phyloP scores from a whole-genome alignment of 2,113 vertebrate species.

The Boleophthalmus pectinirostris region DNA sequence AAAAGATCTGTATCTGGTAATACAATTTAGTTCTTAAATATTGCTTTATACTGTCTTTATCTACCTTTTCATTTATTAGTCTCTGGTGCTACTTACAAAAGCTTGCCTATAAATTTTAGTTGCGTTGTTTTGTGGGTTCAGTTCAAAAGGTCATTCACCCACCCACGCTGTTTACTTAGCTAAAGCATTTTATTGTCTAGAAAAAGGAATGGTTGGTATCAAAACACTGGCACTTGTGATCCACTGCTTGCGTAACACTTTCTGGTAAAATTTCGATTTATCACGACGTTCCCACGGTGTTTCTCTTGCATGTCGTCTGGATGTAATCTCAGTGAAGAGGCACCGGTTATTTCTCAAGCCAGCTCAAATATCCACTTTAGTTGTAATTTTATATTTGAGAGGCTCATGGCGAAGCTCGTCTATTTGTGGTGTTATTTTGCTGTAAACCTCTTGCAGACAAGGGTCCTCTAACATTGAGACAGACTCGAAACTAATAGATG shows the following conservation, averaged over 20 bases:
- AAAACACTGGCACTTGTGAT: background rate
- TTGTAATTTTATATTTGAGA: constrained; percentile 43
- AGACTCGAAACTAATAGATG: constrained; percentile 18
- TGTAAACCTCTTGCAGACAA: constrained; percentile 53
- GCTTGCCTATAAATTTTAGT: background rate
- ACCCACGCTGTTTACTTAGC: background rate
- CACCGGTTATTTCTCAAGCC: constrained; percentile 34
- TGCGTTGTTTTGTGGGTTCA: background rate
- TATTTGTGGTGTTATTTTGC: constrained; percentile 55
- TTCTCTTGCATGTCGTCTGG: constrained; percentile 40
- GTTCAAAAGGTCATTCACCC: constrained; percentile 31
- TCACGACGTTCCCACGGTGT: constrained; percentile 52
- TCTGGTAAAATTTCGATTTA: background rate
- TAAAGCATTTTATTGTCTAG: background rate
- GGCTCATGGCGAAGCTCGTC: constrained; percentile 22
- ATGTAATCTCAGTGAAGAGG: constrained; percentile 36
- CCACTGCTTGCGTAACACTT: background rate
- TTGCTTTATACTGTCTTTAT: background rate
- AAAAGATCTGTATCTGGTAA: background rate
- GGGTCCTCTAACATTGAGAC: constrained; percentile 13
- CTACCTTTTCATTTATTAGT: background rate
- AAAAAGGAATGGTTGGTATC: background rate
- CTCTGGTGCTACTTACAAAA: background rate
- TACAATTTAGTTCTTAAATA: background rate
- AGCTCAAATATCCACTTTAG: constrained; percentile 53